These are phyloP conservation scores for Callocephalon fimbriatum DNA, from an alignment of 2,113 vertebrate genomes.

Conservation along the genomic window DNA sequence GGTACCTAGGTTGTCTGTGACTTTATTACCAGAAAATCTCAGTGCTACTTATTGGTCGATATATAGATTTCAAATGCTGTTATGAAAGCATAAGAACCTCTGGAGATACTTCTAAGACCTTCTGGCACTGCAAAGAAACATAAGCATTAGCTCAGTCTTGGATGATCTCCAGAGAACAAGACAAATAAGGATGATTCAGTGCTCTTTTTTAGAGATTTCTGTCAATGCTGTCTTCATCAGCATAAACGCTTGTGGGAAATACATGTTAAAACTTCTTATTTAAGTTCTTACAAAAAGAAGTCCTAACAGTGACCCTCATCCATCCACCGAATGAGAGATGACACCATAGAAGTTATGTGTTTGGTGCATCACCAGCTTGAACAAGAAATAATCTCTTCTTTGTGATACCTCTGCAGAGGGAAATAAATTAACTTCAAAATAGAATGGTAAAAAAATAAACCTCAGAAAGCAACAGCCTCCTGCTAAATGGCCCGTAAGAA, in stretches of 20 bases:
- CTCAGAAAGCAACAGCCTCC: background rate
- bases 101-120: background rate
- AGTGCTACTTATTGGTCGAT: background rate
- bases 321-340: background rate
- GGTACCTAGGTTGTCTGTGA: background rate
- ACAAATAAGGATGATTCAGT: slow-evolving; percentile 4
- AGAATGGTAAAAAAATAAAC: background rate
- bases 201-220: background rate
- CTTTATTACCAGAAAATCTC: background rate
- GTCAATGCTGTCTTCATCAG: slow-evolving; percentile 5
- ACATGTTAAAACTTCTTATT: background rate
- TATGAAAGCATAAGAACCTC: background rate
- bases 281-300: background rate
- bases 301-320: background rate
- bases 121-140: background rate
- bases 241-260: slow-evolving; percentile 2
- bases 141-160: slow-evolving; percentile 25
- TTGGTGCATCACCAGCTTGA: background rate
- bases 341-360: rapidly evolving
- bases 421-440: background rate
- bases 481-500: background rate
- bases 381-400: background rate
- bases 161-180: slow-evolving; percentile 23
- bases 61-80: background rate
- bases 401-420: background rate